Evolutionary conservation across 2,888 invertebrate species (phyloP).

Genomic region (Andrena marginata): DNA sequence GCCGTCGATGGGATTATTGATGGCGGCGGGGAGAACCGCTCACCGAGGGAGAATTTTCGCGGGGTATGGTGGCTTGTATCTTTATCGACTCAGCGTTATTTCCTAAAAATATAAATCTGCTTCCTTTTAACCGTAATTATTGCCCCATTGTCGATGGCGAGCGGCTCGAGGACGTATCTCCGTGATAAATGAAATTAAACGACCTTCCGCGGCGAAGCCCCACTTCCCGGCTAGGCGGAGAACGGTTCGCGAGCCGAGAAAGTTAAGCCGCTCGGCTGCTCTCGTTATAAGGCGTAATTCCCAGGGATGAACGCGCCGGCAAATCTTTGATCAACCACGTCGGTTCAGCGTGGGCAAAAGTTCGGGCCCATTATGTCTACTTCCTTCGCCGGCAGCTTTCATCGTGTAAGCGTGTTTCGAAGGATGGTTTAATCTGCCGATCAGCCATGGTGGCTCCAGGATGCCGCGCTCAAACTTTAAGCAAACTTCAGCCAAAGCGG

Average conservation of each 20-base stretch:
- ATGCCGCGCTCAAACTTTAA: conserved; percentile 61
- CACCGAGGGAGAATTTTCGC: not conserved
- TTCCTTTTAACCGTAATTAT: conserved; percentile 2
- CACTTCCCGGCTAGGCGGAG: not conserved
- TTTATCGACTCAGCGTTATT: conserved; percentile 20
- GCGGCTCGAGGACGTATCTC: not conserved
- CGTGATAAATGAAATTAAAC: conserved; percentile 24
- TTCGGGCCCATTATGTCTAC: conserved; percentile 50
- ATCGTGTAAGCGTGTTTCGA: conserved; percentile 56
- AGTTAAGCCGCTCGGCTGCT: conserved; percentile 19
- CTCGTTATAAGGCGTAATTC: conserved; percentile 49
- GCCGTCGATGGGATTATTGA: conserved; percentile 40
- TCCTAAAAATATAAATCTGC: no score
- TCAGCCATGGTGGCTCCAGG: conserved; percentile 56
- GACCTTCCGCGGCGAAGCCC: conserved; percentile 3
- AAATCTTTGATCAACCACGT: conserved; percentile 57
- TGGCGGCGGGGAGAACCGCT: not conserved
- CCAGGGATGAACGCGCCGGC: conserved; percentile 36
- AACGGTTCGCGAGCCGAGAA: conserved; percentile 26
- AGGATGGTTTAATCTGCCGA: conserved; percentile 67
- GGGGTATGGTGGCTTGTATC: not conserved
- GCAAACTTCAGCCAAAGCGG: conserved; percentile 56
- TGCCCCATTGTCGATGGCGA: not conserved
- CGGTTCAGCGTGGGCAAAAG: conserved; percentile 36
- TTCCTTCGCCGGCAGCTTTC: conserved; percentile 22